Evolutionary conservation across 2,888 invertebrate genomes (phyloP).

Genomic region (Hypolimnas misippus): DNA sequence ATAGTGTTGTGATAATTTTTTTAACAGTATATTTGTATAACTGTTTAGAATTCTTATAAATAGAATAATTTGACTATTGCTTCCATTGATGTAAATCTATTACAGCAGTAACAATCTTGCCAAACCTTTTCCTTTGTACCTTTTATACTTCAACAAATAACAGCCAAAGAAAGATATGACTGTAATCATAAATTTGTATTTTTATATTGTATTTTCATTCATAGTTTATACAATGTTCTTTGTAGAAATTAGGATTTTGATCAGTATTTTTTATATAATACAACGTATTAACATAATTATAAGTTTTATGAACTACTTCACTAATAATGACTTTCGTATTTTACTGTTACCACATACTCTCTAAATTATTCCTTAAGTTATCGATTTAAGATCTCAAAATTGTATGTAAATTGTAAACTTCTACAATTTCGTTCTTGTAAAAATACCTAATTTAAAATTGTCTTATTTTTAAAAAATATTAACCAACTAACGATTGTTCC

Average conservation of each 20-base stretch:
- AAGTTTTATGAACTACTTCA: constrained; percentile 14
- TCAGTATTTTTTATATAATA: constrained; percentile 23
- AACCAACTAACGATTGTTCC: constrained; percentile 23
- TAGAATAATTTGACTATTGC: not conserved
- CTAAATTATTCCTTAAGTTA: constrained; percentile 15
- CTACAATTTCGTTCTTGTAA: not conserved
- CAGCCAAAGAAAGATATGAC: constrained; percentile 32
- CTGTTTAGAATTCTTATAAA: not conserved
- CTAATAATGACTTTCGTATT: constrained; percentile 17
- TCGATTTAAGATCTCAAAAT: constrained; percentile 32
- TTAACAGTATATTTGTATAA: not conserved
- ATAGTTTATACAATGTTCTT: not conserved
- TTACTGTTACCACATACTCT: constrained; percentile 24
- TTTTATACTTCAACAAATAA: constrained; percentile 16
- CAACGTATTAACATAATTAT: constrained; percentile 12
- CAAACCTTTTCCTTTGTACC: constrained; percentile 31
- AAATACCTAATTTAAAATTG: not conserved
- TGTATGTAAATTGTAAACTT: constrained; percentile 23
- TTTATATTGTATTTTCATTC: constrained; percentile 12
- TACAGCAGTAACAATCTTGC: constrained; percentile 23
- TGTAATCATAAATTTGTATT: constrained; percentile 15
- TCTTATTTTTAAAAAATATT: not conserved
- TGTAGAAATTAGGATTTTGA: constrained; percentile 3
- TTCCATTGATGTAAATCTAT: not conserved
- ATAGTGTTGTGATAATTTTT: not conserved